Conservation (phyloP, 2,888 invertebrate genomes). For the Dichetophora obliterata region DNA sequence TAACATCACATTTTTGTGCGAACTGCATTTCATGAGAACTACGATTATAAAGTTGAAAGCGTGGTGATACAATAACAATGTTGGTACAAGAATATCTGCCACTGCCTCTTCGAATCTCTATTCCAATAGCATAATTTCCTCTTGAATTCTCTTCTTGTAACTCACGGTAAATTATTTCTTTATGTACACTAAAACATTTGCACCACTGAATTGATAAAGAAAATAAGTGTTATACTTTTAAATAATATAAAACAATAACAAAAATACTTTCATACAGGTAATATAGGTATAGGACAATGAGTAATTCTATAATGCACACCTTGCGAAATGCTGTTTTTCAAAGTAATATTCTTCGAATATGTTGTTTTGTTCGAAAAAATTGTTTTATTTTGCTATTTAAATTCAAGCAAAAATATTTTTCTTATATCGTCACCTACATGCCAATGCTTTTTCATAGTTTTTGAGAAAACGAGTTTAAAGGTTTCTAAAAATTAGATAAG, state of each 20-base stretch:
- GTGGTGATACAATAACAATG: slow-evolving; percentile 92
- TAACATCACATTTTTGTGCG: slow-evolving; percentile 87
- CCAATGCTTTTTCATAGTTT: no score
- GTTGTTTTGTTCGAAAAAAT: no score
- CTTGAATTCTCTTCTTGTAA: slow-evolving; percentile 70
- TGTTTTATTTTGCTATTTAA: no score
- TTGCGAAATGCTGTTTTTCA: no score
- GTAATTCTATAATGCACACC: no score
- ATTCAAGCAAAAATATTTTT: no score
- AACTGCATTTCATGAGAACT: slow-evolving; percentile 84
- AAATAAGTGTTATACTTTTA: background rate
- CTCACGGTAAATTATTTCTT: slow-evolving; percentile 80
- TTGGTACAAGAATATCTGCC: slow-evolving; percentile 92
- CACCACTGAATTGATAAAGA: slow-evolving; percentile 77
- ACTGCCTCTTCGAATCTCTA: slow-evolving; percentile 88
- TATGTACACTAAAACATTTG: slow-evolving; percentile 86
- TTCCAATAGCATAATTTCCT: slow-evolving; percentile 79
- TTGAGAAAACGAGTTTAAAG: no score
- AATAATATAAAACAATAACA: background rate
- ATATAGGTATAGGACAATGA: no score
- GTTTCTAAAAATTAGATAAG: no score
- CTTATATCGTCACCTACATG: no score
- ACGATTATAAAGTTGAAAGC: slow-evolving; percentile 94
- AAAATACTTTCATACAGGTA: no score
- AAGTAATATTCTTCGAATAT: no score